Base-by-base conservation (phyloP, 2,888 invertebrate species). In the Antheraea yamamai region DNA sequence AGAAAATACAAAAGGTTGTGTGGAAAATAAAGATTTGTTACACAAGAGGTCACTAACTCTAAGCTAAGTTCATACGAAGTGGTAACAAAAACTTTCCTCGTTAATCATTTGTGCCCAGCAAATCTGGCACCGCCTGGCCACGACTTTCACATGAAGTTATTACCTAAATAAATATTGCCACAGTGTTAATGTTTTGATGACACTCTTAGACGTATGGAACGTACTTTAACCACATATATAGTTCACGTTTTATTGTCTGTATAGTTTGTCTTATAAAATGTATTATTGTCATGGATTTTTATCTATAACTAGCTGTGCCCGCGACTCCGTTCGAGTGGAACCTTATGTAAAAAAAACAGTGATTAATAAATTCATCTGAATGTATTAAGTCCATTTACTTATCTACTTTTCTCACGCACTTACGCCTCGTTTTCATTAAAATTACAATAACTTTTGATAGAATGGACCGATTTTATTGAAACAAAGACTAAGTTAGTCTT, bases 41-140 rank as follows among this genome's bases (percentile, higher is more conserved):
- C 12, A 47, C 68, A 14, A 35, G 68, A 39, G 20, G 35, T 39
- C 16, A 70, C 78, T 55, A 47, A 76, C 75, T 75, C 75, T 79
- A 76, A 75, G 7, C 74, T 74, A 76, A 78, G 72, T 78, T 77
- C 35, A 35, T 75, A 74, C 76, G 74, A 47, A 71, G 71, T 73
- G 68, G 73, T 64, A 74, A 73, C 74, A 39, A 74, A 73, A 82
- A 82, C 77, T 84, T 79, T 72, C 70, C 77, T 83, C 85, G 77
- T 87, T 84, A 83, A 85, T 87, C 87, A 86, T 80, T 74, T 78
- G 81, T 79, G 78, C 78, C 80, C 79, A 80, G 77, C 78, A 74
- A 77, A 77, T 79, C 78, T 81, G 82, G 81, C 83, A 81, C 76
- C 78, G 78, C 58, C 77, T 78, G 78, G 73, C 76, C 75, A 76